A percentile compares a stretch with the other conserved stretches of the same genome.
Conservation (phyloP, 2,888 invertebrate species). For the Mantis religiosa region DNA sequence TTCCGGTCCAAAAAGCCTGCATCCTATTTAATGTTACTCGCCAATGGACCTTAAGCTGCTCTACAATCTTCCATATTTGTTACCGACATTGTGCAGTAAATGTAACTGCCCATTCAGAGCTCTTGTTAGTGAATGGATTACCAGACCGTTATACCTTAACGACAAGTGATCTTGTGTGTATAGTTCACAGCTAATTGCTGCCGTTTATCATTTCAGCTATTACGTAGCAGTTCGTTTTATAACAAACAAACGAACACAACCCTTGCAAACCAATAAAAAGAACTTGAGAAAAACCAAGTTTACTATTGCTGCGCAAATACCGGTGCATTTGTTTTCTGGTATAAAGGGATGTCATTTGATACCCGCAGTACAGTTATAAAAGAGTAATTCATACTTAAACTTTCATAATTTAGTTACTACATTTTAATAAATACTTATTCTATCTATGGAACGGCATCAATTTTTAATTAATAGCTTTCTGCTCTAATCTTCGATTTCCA, state of each 20-base stretch:
- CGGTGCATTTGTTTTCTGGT: no score
- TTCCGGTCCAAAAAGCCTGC: not conserved
- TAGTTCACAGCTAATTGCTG: not conserved
- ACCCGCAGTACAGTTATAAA: no score
- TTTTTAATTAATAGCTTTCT: no score
- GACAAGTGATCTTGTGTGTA: not conserved
- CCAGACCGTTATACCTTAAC: not conserved
- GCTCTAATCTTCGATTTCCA: no score
- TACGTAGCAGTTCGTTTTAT: not conserved
- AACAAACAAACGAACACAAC: not conserved
- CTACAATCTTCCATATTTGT: not conserved
- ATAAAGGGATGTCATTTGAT: no score
- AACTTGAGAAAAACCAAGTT: not conserved
- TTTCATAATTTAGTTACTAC: no score
- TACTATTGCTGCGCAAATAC: no score
- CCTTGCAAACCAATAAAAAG: not conserved
- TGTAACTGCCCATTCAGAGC: not conserved
- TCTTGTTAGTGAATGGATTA: not conserved
- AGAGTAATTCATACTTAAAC: no score
- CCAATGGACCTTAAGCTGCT: not conserved
- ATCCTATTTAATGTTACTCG: not conserved
- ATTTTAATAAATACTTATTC: no score
- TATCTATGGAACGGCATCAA: no score
- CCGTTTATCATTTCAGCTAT: not conserved
- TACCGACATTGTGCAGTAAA: not conserved